Evolutionary conservation across 2,797 vertebrate species (phyloP).

Genomic region (Mormyrus proboscirostris): DNA sequence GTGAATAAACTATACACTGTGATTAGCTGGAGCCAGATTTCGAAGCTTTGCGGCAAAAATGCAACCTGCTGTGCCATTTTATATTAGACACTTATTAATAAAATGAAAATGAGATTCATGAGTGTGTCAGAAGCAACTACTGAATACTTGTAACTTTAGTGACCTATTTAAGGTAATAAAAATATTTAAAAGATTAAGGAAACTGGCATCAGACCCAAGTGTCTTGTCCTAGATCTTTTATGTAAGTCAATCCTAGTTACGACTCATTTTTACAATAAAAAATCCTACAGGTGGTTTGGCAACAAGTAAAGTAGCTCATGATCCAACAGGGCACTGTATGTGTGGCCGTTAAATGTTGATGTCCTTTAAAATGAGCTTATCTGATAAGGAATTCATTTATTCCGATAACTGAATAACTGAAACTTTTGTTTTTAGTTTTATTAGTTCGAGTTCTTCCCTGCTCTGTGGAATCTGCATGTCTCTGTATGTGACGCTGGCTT

Average conservation of each 20-base stretch:
- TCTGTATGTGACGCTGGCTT: not conserved
- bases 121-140: constrained; percentile 33
- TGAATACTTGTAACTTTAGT: constrained; percentile 49
- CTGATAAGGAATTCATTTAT: not conserved
- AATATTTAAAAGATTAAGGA: constrained; percentile 37
- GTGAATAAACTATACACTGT: not conserved
- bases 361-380: not conserved
- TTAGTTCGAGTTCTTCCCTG: not conserved
- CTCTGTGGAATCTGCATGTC: not conserved
- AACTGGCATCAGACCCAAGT: constrained; percentile 31
- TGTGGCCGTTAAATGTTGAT: not conserved
- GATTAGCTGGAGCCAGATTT: not conserved
- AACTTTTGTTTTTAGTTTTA: not conserved
- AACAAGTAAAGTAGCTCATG: not conserved
- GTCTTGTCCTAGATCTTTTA: constrained; percentile 40
- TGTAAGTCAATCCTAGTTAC: not conserved
- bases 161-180: constrained; percentile 45
- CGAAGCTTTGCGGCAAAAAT: not conserved
- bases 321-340: not conserved
- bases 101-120: not conserved
- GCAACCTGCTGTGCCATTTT: not conserved
- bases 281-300: constrained; percentile 17
- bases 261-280: constrained; percentile 40
- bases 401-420: not conserved
- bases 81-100: not conserved